A percentile compares a stretch with the other conserved stretches of the same genome.
Conservation (phyloP, 2,113 vertebrate species). For the Crotophaga sulcirostris region DNA sequence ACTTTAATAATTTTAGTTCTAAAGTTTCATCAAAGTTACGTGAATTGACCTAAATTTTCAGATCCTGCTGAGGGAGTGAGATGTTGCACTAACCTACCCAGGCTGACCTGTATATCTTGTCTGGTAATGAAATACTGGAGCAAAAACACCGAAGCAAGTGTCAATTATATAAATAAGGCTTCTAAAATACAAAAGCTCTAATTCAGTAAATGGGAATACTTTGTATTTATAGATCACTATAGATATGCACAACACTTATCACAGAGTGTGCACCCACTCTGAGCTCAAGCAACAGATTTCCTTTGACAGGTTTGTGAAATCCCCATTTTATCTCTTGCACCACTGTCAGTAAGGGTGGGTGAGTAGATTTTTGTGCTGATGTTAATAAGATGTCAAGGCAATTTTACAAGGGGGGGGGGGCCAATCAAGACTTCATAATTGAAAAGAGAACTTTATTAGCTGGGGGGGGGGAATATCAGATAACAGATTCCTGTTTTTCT, state of each 20-base stretch:
- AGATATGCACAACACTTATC: not conserved
- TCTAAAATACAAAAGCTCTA: not conserved
- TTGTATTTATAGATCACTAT: not conserved
- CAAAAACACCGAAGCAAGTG: not conserved
- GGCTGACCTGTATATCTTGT: slow-evolving; percentile 29
- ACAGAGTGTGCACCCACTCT: not conserved
- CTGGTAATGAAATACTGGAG: not conserved
- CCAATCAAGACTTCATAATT: not conserved
- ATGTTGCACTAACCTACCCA: not conserved
- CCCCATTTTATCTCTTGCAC: not conserved
- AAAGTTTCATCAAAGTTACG: slow-evolving; percentile 5
- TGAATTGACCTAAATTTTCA: slow-evolving; percentile 3
- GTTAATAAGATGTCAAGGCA: not conserved
- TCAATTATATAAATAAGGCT: slow-evolving; percentile 19
- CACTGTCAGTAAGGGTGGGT: not conserved
- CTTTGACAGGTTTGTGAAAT: not conserved
- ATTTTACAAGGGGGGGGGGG: slow-evolving; percentile 1
- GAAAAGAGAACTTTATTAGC: not conserved
- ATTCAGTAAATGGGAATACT: not conserved
- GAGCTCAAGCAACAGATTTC: not conserved
- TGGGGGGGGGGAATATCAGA: not conserved
- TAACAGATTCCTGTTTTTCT: not conserved
- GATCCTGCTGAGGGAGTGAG: slow-evolving; percentile 30
- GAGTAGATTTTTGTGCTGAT: not conserved
- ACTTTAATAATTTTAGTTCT: slow-evolving; percentile 28